Evolutionary conservation across 2,888 invertebrate species (phyloP).

Genomic region (Drosophila histrio): DNA sequence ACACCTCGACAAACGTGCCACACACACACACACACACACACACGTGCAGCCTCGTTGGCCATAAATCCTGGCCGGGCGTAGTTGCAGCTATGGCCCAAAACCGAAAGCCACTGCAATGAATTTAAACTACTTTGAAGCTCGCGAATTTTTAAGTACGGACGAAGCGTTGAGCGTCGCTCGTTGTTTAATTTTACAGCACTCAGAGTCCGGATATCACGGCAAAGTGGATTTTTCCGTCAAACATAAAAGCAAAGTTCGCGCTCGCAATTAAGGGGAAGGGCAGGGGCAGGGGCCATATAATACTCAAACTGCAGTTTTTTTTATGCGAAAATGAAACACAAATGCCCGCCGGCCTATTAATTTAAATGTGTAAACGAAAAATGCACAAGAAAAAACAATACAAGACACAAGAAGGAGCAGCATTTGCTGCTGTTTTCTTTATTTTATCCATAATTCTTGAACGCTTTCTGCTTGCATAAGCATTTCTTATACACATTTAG

Average conservation of each 20-base stretch:
- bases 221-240: conserved; percentile 79
- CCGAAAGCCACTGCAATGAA: conserved; percentile 56
- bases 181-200: conserved; percentile 64
- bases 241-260: conserved; percentile 69
- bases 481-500: conserved; percentile 39
- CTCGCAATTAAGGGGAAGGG: conserved; percentile 57
- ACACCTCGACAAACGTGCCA: conserved; percentile 68
- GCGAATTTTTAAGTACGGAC: conserved; percentile 57
- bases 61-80: conserved; percentile 61
- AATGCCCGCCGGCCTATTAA: conserved; percentile 73
- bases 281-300: not conserved
- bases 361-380: conserved; percentile 60
- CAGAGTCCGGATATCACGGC: conserved; percentile 70
- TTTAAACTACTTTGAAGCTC: conserved; percentile 64
- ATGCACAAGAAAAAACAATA: conserved; percentile 20
- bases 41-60: conserved; percentile 36
- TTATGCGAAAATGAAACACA: conserved; percentile 74
- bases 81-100: conserved; percentile 21
- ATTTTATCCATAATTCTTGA: conserved; percentile 47
- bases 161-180: not conserved
- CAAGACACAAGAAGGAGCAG: not conserved
- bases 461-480: conserved; percentile 61
- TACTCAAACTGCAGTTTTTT: conserved; percentile 49
- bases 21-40: too few relatives aligned
- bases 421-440: conserved; percentile 18